Base-by-base conservation (phyloP, 2,888 invertebrate species). In the Acronicta aceris region DNA sequence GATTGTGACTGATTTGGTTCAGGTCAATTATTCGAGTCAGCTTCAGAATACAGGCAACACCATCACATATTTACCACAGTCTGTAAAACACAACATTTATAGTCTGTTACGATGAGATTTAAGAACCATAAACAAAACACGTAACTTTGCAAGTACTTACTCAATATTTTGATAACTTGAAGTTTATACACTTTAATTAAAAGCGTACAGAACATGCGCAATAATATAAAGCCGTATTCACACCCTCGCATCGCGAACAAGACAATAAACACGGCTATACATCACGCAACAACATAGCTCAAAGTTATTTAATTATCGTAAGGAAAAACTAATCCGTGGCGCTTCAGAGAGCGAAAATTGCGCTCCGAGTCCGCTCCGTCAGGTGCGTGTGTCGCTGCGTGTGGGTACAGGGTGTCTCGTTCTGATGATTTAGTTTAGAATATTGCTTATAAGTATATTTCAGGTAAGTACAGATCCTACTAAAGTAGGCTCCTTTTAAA, bases 271-370 rank as follows among this genome's bases (percentile, higher is more conserved):
- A 90, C 78, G 84, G 85, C 83, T 88, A 89, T 94, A 90, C 87
- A 93, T 94, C 94, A 94, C 93, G 80, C 88, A 82, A 81, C 81
- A 87, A 89, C 92, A 90, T 90, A 91, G 89, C 91, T 90, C 92
- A 89, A 93, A 94, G 94, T 94, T 94, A 94, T 94, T 94, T 94
- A 93, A 94, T 94, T 94, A 94, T 91, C 89, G 87, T 87, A 89
- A 90, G 88, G 94, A 94, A 94, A 94, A 94, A 94, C 94, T 94
- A 94, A 94, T 94, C 94, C 94, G 84, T 82, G 83, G 77, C 69
- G 80, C 81, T 77, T 87, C 81, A 85, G 84, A 87, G 83, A 87
- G 88, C 85, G 91, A 89, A 93, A 93, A 93, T 92, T 91, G 89
- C 90, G 82, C 86, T 82, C 82, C 85, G 78, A 81, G 81, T 80